Conservation (phyloP, 2,888 invertebrate genomes). For the Apodemia duryi region DNA sequence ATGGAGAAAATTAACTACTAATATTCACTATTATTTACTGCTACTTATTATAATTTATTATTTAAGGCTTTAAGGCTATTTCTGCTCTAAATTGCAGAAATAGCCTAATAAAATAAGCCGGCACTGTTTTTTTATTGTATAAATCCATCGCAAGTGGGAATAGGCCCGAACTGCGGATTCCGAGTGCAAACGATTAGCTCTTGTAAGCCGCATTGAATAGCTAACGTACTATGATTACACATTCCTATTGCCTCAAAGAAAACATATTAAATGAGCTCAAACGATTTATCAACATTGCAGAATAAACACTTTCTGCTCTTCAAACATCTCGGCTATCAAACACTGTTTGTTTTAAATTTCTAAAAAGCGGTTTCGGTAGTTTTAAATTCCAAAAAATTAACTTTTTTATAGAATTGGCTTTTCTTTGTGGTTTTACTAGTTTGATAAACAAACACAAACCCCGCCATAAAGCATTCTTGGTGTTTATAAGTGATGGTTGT, state of each 20-base stretch:
- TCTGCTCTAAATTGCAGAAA: no score
- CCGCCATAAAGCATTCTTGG: no score
- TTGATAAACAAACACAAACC: no score
- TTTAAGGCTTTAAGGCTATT: no score
- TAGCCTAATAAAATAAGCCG: no score
- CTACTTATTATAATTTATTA: no score
- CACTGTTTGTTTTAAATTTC: not conserved
- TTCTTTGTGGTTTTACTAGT: not conserved
- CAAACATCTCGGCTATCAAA: not conserved
- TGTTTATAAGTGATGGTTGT: no score
- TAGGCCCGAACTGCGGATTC: constrained; percentile 22
- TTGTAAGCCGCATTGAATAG: constrained; percentile 15
- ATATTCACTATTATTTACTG: no score
- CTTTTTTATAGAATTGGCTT: not conserved
- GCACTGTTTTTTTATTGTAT: no score
- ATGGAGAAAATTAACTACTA: not conserved
- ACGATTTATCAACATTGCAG: constrained; percentile 11
- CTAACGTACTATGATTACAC: constrained; percentile 14
- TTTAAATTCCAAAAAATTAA: not conserved
- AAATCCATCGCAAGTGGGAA: not conserved
- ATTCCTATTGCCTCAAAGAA: constrained; percentile 13
- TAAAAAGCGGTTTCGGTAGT: not conserved
- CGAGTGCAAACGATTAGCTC: constrained; percentile 19
- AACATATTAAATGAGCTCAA: constrained; percentile 14
- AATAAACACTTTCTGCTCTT: constrained; percentile 9